phyloP scores from a whole-genome alignment of 1,140 invertebrate species.

The Trachelipus rathkii region DNA sequence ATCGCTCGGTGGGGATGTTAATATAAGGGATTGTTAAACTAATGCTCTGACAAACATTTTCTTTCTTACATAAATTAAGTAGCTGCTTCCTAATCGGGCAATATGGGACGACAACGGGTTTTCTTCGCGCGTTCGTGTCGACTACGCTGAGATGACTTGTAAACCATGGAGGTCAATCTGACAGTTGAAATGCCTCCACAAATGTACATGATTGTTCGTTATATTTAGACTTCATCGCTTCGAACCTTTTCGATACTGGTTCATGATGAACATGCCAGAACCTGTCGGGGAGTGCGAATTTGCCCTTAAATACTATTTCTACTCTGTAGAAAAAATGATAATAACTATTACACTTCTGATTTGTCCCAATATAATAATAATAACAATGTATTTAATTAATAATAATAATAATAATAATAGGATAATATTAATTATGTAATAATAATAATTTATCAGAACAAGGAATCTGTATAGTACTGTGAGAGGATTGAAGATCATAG shows the following conservation, averaged over 20 bases:
- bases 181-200: neutral
- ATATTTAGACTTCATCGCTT: neutral
- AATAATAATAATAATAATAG: no score
- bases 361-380: no score
- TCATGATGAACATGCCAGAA: neutral
- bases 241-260: neutral
- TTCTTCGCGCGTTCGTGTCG: constrained; percentile 61
- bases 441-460: no score
- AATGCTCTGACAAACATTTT: no score
- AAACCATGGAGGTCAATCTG: constrained; percentile 52
- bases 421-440: no score
- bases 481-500: no score
- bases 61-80: no score
- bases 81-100: constrained; percentile 59
- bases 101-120: constrained; percentile 58
- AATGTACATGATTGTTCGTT: neutral
- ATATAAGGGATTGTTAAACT: no score
- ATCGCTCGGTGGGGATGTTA: no score
- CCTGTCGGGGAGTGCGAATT: neutral
- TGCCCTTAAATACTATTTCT: neutral
- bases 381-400: no score
- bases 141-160: constrained; percentile 57
- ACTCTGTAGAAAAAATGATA: neutral
- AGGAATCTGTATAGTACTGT: no score
- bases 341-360: neutral